Evolutionary conservation across 2,797 vertebrate genomes (phyloP).

Genomic region (Eulemur mongoz): DNA sequence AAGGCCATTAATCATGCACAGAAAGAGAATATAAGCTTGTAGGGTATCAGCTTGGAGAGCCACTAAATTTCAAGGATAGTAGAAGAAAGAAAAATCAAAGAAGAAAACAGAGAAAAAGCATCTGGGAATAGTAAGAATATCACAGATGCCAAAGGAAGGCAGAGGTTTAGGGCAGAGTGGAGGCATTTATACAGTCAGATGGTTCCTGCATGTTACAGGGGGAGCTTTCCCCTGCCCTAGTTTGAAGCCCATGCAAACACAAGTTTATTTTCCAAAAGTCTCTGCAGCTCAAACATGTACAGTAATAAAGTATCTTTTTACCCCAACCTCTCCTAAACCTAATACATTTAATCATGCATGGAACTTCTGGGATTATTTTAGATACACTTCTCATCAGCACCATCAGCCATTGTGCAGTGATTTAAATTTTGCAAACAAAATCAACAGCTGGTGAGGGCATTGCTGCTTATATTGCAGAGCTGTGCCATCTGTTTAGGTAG

Average conservation of each 20-base stretch:
- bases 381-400: background rate
- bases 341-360: background rate
- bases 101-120: background rate
- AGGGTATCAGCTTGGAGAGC: background rate
- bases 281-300: background rate
- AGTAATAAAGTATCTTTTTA: background rate
- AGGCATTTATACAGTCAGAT: background rate
- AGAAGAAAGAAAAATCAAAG: background rate
- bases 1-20: background rate
- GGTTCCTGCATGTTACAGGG: background rate
- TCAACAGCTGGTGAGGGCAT: slow-evolving; percentile 63
- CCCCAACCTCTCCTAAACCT: background rate
- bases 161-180: background rate
- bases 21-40: background rate
- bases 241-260: background rate
- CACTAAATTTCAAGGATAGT: background rate
- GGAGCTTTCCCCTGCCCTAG: background rate
- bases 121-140: background rate
- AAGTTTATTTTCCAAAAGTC: slow-evolving; percentile 35
- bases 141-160: background rate
- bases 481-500: slow-evolving; percentile 56
- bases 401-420: slow-evolving; percentile 1
- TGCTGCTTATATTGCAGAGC: slow-evolving; percentile 66
- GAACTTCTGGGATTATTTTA: slow-evolving; percentile 31
- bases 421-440: slow-evolving; percentile 60